Conservation (phyloP, 1,140 invertebrate genomes). For the Cyphomyrmex costatus region DNA sequence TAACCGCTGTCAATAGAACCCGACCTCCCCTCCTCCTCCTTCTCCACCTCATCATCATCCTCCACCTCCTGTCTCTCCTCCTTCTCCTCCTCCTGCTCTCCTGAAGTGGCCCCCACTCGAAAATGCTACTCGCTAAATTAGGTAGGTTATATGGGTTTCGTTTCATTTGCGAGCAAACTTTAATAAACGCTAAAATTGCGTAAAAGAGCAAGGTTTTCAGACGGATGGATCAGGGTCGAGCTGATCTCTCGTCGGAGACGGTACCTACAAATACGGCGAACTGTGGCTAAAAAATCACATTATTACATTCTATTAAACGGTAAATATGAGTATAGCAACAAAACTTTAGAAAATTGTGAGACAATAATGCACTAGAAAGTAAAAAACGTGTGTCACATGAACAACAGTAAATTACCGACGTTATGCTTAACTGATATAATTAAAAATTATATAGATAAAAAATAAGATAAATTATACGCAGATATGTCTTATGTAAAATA, state of each 20-base stretch:
- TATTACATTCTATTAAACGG: conserved; percentile 38
- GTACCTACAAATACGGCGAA: conserved; percentile 29
- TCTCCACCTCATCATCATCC: not conserved
- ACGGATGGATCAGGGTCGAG: conserved; percentile 83
- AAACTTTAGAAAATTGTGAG: not conserved
- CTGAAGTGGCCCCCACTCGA: conserved; percentile 84
- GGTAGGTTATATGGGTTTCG: conserved; percentile 88
- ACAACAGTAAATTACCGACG: not conserved
- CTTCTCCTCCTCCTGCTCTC: conserved; percentile 64
- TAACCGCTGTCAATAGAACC: conserved; percentile 87
- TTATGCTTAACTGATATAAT: not conserved
- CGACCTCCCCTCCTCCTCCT: conserved; percentile 73
- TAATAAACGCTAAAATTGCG: conserved; percentile 88
- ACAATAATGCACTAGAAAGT: not conserved
- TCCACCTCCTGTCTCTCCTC: conserved; percentile 60
- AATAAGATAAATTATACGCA: too few species aligned
- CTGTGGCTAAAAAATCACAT: conserved; percentile 37
- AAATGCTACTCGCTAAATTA: conserved; percentile 88
- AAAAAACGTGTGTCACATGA: not conserved
- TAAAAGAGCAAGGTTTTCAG: conserved; percentile 88
- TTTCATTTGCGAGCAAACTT: conserved; percentile 88
- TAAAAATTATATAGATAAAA: too few species aligned
- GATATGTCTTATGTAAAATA: too few species aligned
- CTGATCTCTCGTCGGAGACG: conserved; percentile 69
- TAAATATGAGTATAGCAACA: conserved; percentile 31